A percentile compares a stretch with the other conserved stretches of the same genome.
Evolutionary conservation across 2,888 invertebrate genomes (phyloP).

Genomic region (Callyntrura sp.): DNA sequence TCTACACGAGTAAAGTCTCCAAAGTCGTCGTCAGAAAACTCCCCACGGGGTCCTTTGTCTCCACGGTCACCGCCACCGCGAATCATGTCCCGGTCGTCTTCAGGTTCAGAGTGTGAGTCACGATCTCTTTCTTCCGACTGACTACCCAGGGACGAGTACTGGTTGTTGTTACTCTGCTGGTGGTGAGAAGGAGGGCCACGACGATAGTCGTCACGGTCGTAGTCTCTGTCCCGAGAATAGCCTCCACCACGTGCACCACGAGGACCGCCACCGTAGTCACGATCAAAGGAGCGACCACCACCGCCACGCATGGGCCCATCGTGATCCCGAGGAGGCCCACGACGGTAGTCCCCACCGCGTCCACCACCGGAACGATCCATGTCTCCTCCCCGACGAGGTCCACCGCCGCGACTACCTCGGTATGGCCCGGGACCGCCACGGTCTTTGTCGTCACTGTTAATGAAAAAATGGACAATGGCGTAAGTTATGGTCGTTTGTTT

Average conservation of each 20-base stretch:
- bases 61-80: conserved; percentile 42
- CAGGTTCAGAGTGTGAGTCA: conserved; percentile 80
- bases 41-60: conserved; percentile 12
- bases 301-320: conserved; percentile 47
- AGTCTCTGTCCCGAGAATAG: conserved; percentile 1
- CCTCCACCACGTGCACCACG: conserved; percentile 51
- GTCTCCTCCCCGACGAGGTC: conserved; percentile 22
- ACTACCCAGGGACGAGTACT: conserved; percentile 27
- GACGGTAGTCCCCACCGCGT: conserved; percentile 13
- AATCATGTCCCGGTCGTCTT: conserved; percentile 79
- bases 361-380: conserved; percentile 49
- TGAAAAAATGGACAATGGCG: background rate
- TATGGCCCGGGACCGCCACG: conserved; percentile 35
- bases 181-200: conserved; percentile 2
- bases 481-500: background rate
- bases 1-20: conserved; percentile 60
- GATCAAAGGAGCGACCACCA: conserved; percentile 39
- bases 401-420: conserved; percentile 14
- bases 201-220: conserved; percentile 46
- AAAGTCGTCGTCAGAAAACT: conserved; percentile 63
- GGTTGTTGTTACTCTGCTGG: background rate
- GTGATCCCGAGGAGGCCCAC: conserved; percentile 38
- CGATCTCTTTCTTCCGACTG: conserved; percentile 75
- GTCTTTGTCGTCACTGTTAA: conserved; percentile 54
- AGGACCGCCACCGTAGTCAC: conserved; percentile 14